Evolutionary conservation across 2,113 vertebrate species (phyloP).

Genomic region (Rana temporaria): DNA sequence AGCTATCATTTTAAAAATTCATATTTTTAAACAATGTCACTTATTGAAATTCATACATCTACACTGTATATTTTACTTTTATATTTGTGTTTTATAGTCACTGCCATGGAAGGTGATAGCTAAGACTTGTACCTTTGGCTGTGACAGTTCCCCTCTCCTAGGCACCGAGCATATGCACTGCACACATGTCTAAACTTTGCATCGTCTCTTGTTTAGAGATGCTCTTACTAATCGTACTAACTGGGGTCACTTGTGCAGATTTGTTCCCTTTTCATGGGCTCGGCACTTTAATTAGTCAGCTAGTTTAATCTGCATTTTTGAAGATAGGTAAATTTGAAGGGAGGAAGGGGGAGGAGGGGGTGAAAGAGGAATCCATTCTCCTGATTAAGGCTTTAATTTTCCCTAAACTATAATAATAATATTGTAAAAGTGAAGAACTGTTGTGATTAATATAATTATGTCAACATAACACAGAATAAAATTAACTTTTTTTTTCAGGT

Average conservation of each 20-base stretch:
- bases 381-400: conserved; percentile 55
- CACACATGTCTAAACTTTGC: background rate
- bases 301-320: conserved; percentile 52
- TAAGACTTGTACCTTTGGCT: too few species aligned
- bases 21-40: too few species aligned
- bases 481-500: conserved; percentile 24
- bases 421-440: conserved; percentile 55
- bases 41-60: background rate
- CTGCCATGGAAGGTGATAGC: too few species aligned
- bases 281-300: conserved; percentile 40
- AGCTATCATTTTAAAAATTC: too few species aligned
- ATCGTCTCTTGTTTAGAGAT: background rate
- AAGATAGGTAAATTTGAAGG: conserved; percentile 44
- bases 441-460: conserved; percentile 55
- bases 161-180: too few species aligned
- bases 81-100: too few species aligned
- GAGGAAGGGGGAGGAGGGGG: background rate
- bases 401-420: conserved; percentile 51
- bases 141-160: too few species aligned
- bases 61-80: too few species aligned
- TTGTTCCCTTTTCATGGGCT: conserved; percentile 31
- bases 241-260: conserved; percentile 25
- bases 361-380: conserved; percentile 29
- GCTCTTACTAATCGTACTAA: background rate
- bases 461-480: conserved; percentile 48